Percentiles rank a stretch among this genome's conserved stretches.
Conservation (phyloP, 2,113 vertebrate genomes). For the Thalassoma bifasciatum region DNA sequence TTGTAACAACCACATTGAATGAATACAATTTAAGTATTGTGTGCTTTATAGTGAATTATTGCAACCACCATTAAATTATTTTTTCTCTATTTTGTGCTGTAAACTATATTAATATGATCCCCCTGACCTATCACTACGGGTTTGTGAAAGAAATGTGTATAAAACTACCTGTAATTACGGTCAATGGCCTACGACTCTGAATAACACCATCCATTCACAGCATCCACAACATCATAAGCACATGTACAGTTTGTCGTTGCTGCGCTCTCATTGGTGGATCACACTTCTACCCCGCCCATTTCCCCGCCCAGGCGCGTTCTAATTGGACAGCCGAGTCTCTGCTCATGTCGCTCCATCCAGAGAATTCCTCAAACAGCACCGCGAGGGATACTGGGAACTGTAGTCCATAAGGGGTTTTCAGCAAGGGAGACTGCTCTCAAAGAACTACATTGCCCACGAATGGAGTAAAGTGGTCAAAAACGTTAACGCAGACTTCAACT, state of each 20-base stretch:
- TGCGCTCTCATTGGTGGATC: conserved; percentile 47
- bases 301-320: conserved; percentile 17
- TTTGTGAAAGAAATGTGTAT: too few relatives aligned
- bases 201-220: not conserved
- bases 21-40: too few relatives aligned
- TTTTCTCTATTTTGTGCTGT: too few relatives aligned
- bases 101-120: too few relatives aligned
- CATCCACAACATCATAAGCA: conserved; percentile 5
- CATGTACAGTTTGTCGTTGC: conserved; percentile 25
- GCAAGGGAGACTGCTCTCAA: rapidly evolving
- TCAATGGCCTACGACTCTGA: too few relatives aligned
- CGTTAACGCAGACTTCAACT: not conserved
- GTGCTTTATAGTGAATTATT: too few relatives aligned
- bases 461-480: not conserved
- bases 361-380: conserved; percentile 54
- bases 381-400: conserved; percentile 51
- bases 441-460: conserved; percentile 68
- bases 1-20: too few relatives aligned
- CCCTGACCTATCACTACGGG: too few relatives aligned
- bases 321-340: conserved; percentile 74
- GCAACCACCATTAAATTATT: too few relatives aligned
- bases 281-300: conserved; percentile 20
- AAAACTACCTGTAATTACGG: too few relatives aligned
- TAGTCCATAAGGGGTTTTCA: rapidly evolving
- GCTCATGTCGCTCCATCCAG: conserved; percentile 82